Base-by-base conservation (phyloP, 2,888 invertebrate genomes). In the Hydroisotoma schaefferi region DNA sequence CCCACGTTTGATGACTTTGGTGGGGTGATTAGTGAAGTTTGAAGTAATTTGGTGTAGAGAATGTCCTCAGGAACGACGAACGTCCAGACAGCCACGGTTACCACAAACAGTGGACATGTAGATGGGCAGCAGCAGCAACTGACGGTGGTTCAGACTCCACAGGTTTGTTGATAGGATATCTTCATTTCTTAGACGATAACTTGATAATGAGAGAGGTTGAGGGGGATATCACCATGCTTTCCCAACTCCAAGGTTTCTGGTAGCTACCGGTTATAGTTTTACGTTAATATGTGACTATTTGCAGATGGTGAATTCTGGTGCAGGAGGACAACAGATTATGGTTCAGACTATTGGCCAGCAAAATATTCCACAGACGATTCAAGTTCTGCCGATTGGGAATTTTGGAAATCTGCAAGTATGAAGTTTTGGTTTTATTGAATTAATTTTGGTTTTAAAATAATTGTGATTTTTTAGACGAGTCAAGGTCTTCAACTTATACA, bases 401-500 rank as follows among this genome's bases (percentile, higher is more conserved):
- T 52, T 70, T 12, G 67, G 65, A 2, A 69, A 69, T 59, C 48
- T 69, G 1, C 69, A 69, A 48, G 69, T 69, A 40, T 29, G 46
- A n/a, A n/a, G n/a, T n/a, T n/a, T n/a, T n/a, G n/a, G n/a, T 43
- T 25, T 18, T 18, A 40, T 18, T 40, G 40, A 20, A 15, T 10
- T 33, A 15, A 33, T 10, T 33, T 33, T 15, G n/a, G n/a, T 43
- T 25, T 10, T 22, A 47, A 10, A 47, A 4, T 15, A 47, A 25
- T 15, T 26, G 22, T 23, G 5, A 15, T 47, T 15, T 5, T 25
- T 25, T 47, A 22, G 10, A 20, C 26, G 18, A 63, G 67, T 12
- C 83, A 83, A 70, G 84, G 83, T 61, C 84, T 90, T 4, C 94
- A 94, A 77, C 80, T 94, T 43, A 86, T 94, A 33, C 94, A 94